phyloP scores from a whole-genome alignment of 2,888 invertebrate species.

The Leptura quadrifasciata region DNA sequence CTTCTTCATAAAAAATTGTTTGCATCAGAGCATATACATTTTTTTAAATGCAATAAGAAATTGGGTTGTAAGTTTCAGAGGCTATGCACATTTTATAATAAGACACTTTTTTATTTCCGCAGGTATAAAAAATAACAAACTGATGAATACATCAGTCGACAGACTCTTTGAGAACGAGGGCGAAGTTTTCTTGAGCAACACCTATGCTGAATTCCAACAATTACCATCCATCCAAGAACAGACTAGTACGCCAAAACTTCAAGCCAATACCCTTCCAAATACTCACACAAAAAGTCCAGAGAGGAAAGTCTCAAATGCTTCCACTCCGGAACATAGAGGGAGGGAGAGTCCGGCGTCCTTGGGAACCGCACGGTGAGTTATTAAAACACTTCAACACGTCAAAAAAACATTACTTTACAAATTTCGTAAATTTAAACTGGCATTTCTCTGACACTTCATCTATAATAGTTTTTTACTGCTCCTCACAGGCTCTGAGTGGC shows the following conservation, averaged over 20 bases:
- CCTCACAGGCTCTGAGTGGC: too few species aligned
- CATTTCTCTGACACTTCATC: too few species aligned
- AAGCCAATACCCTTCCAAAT: constrained; percentile 33
- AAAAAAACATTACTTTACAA: too few species aligned
- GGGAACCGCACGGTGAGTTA: constrained; percentile 77
- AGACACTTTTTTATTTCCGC: constrained; percentile 30
- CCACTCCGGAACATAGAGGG: constrained; percentile 82
- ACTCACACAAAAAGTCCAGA: constrained; percentile 75
- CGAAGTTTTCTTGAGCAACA: constrained; percentile 84
- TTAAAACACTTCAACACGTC: too few species aligned
- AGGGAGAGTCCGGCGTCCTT: constrained; percentile 81
- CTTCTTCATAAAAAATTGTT: too few species aligned
- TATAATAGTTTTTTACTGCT: too few species aligned
- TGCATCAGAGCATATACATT: too few species aligned
- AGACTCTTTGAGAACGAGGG: constrained; percentile 87
- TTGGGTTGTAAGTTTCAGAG: background rate
- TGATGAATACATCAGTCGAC: constrained; percentile 94
- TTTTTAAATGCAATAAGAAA: too few species aligned
- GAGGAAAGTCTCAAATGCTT: constrained; percentile 76
- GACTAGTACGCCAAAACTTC: constrained; percentile 71
- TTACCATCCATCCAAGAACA: constrained; percentile 78
- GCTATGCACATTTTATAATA: background rate
- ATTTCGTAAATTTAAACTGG: too few species aligned
- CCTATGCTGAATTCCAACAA: constrained; percentile 80
- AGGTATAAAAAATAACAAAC: constrained; percentile 82